Conservation (phyloP, 2,797 vertebrate genomes). For the Crenichthys baileyi region DNA sequence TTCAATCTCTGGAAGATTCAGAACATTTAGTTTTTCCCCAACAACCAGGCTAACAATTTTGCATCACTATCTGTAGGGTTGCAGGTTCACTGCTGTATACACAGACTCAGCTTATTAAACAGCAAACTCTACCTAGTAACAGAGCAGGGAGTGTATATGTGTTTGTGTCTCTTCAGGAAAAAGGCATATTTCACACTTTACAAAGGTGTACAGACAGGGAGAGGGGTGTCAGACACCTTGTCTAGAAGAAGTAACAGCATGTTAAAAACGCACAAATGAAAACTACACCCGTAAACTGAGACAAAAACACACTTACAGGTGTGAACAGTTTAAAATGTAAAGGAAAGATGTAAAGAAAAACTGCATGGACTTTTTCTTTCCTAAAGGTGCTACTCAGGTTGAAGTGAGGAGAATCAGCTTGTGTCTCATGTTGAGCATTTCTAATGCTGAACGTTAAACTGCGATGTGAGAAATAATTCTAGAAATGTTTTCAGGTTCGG, state of each 20-base stretch:
- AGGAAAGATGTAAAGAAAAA: constrained; percentile 21
- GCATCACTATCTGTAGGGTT: background rate
- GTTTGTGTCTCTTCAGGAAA: background rate
- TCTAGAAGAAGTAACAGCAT: constrained; percentile 34
- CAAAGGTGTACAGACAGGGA: constrained; percentile 11
- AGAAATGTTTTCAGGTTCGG: background rate
- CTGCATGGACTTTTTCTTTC: background rate
- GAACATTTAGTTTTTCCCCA: background rate
- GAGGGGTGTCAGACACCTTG: constrained; percentile 54
- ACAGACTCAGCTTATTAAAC: constrained; percentile 21
- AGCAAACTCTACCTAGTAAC: constrained; percentile 49
- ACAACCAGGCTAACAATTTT: background rate
- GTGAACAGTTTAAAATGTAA: constrained; percentile 55
- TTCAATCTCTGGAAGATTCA: background rate
- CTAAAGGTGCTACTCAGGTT: constrained; percentile 15
- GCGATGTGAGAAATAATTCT: background rate
- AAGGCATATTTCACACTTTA: constrained; percentile 35
- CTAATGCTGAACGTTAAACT: background rate
- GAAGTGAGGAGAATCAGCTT: background rate
- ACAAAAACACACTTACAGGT: constrained; percentile 18
- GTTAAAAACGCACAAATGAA: constrained; percentile 7
- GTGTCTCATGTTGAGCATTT: background rate
- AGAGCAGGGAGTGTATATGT: background rate
- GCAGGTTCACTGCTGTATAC: background rate
- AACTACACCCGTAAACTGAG: constrained; percentile 1